Evolutionary conservation across 2,113 vertebrate species (phyloP), one percentile per base, ranked within the genome.

Genomic region (Opisthocomus hoazin): DNA sequence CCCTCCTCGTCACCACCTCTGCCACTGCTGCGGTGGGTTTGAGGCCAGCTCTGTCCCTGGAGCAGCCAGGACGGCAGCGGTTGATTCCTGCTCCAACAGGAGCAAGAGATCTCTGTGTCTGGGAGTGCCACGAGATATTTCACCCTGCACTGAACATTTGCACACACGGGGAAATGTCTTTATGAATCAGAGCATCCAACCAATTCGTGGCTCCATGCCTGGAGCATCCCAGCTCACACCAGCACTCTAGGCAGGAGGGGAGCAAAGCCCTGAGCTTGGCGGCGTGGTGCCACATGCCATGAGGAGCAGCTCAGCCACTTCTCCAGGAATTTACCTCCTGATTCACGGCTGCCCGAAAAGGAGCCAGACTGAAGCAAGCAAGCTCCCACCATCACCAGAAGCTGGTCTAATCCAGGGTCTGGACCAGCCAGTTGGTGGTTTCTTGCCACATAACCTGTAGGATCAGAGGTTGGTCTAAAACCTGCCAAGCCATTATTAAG

Each of bases 131-230:
- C 0, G 7, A 63, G 36, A 48, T 3, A 2, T 58, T 74, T 63
- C 41, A 39, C 11, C 11, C 50, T 13, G 10, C 1, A 3, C 24
- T 71, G 36, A 81, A 43, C 17, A 18, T 34, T 39, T 61, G 20
- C n/a, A 78, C 8, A 2, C 2, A 0, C 0, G 0, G 6, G 5
- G 20, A 87, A 56, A 61, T 1, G 3, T 17, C 36, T 64, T 76
- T 41, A 19, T 21, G 46, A 58, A 45, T 15, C 1, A 6, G 17
- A 51, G 57, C 48, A 56, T 79, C 53, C 13, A 1, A 12, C 22
- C 5, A 0, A 11, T 63, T 30, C 29, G 12, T 2, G 5, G 37
- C 43, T 89, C 43, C 15, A 0, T 8, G 13, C 11, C 22, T 6
- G 2, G 37, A 93, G 41, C 45, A 63, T 20, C 51, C 56, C 30